Conservation (phyloP, 2,888 invertebrate genomes). For the Sabatieria punctata region DNA sequence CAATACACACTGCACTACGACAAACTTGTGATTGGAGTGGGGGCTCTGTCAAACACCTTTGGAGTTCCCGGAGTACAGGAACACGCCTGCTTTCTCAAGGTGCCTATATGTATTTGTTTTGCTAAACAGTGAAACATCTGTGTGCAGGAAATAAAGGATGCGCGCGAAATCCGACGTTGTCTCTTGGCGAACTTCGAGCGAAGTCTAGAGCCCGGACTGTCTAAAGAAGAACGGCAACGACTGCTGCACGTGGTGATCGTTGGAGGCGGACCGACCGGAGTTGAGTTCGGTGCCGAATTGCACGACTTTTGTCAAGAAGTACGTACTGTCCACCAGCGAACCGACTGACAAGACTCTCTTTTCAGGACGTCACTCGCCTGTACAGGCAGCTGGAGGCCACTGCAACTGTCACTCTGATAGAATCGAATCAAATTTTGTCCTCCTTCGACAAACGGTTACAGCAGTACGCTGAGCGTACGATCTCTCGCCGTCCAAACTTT, state of each 20-base stretch:
- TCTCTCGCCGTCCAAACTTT: constrained; percentile 30
- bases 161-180: constrained; percentile 31
- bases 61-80: constrained; percentile 34
- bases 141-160: constrained; percentile 33
- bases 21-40: constrained; percentile 35
- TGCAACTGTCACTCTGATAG: constrained; percentile 30
- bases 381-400: constrained; percentile 25
- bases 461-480: constrained; percentile 34
- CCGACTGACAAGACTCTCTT: neutral
- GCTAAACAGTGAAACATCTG: neutral
- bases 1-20: constrained; percentile 31
- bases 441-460: constrained; percentile 32
- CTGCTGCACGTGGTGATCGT: constrained; percentile 35
- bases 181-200: constrained; percentile 35
- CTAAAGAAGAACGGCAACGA: constrained; percentile 25
- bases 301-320: constrained; percentile 24
- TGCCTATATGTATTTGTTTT: constrained; percentile 13
- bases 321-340: neutral
- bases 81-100: constrained; percentile 36
- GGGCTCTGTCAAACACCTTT: constrained; percentile 35
- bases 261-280: constrained; percentile 38
- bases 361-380: constrained; percentile 32
- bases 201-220: constrained; percentile 29
- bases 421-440: constrained; percentile 32
- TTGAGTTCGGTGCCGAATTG: constrained; percentile 37